phyloP scores from a whole-genome alignment of 2,888 invertebrate species.

The Dascillus cervinus region DNA sequence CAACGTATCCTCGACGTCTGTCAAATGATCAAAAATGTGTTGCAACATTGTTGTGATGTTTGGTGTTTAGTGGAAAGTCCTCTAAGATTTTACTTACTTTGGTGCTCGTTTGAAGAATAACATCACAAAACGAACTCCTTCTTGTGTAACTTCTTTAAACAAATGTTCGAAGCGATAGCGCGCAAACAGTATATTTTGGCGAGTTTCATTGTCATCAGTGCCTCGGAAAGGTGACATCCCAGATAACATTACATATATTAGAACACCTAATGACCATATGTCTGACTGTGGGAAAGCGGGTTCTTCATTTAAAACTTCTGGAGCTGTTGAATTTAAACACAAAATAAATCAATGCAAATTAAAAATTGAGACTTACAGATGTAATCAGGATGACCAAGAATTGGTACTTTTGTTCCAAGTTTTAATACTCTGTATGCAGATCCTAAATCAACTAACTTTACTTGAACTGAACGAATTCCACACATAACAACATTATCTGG shows the following conservation, averaged over 20 bases:
- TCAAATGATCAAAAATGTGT: no score
- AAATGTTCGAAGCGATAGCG: constrained; percentile 90
- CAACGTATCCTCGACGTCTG: no score
- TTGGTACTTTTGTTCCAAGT: constrained; percentile 63
- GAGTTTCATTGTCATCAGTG: constrained; percentile 71
- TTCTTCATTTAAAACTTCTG: constrained; percentile 83
- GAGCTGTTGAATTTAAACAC: constrained; percentile 50
- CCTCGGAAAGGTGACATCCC: constrained; percentile 90
- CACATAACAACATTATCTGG: constrained; percentile 94
- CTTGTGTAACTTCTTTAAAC: constrained; percentile 90
- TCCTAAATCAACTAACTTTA: constrained; percentile 91
- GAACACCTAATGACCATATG: constrained; percentile 91
- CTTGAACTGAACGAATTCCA: constrained; percentile 71
- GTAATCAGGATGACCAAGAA: constrained; percentile 68
- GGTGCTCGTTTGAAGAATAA: constrained; percentile 91
- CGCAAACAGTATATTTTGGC: constrained; percentile 86
- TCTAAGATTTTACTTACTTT: constrained; percentile 66
- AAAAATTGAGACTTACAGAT: constrained; percentile 50
- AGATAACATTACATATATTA: constrained; percentile 86
- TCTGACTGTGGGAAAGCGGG: constrained; percentile 85
- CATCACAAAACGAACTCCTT: constrained; percentile 90
- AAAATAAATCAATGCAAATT: not conserved
- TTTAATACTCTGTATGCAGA: constrained; percentile 75
- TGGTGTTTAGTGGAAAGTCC: no score
- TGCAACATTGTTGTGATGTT: no score